phyloP scores from a whole-genome alignment of 2,888 invertebrate genomes.

The Tachina lurida region DNA sequence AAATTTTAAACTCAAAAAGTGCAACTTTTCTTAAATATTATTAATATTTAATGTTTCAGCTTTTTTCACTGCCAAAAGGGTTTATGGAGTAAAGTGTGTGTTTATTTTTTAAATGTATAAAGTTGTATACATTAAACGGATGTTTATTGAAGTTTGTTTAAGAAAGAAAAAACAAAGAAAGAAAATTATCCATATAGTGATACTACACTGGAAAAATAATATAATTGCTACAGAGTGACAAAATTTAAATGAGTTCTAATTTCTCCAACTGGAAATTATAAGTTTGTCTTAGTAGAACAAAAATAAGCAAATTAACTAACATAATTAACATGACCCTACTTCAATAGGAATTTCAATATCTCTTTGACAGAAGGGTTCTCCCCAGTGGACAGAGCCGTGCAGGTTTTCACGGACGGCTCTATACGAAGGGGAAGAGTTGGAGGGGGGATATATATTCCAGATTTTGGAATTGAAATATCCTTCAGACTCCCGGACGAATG shows the following conservation, averaged over 20 bases:
- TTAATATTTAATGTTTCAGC: not conserved
- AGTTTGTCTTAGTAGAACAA: no score
- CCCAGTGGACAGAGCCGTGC: no score
- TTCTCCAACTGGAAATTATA: no score
- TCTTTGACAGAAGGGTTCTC: no score
- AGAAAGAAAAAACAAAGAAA: not conserved
- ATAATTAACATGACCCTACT: no score
- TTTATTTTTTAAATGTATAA: slow-evolving; percentile 1
- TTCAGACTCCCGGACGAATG: no score
- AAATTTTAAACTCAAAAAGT: not conserved
- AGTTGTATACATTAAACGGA: slow-evolving; percentile 11
- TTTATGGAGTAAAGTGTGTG: not conserved
- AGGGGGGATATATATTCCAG: no score
- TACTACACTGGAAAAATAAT: slow-evolving; percentile 3
- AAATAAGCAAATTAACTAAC: no score
- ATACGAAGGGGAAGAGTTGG: no score
- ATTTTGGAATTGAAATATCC: no score
- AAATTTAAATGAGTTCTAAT: not conserved
- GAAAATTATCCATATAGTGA: not conserved
- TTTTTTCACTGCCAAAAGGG: not conserved
- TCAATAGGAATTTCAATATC: no score
- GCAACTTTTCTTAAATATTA: not conserved
- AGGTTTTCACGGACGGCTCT: no score
- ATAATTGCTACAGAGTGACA: not conserved
- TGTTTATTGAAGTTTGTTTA: slow-evolving; percentile 17